phyloP scores from a whole-genome alignment of 2,113 vertebrate species.

The Sphaerodactylus townsendi region DNA sequence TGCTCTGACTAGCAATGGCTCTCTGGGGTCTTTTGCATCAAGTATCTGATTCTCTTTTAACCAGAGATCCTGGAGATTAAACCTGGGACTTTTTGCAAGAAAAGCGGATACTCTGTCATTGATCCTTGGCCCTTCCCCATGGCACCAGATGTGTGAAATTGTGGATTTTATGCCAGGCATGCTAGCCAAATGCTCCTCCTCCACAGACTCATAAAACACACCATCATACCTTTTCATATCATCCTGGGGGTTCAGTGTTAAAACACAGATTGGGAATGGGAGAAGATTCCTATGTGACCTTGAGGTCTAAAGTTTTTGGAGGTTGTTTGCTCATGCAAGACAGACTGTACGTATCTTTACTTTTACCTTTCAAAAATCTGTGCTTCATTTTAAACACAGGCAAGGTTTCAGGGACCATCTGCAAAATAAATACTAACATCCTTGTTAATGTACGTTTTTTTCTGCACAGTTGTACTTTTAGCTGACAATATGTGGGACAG shows the following conservation, averaged over 20 bases:
- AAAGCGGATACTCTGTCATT: too few relatives aligned
- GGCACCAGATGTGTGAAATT: neutral
- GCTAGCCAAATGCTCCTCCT: neutral
- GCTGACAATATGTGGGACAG: neutral
- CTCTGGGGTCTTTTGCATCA: too few relatives aligned
- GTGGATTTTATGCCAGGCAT: neutral
- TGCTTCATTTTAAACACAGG: neutral
- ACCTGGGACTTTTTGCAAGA: too few relatives aligned
- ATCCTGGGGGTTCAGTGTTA: neutral
- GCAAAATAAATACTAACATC: neutral
- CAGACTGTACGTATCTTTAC: neutral
- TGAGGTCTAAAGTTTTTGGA: neutral
- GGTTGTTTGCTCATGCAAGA: neutral
- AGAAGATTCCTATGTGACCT: neutral
- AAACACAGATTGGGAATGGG: neutral
- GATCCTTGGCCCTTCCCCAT: too few relatives aligned
- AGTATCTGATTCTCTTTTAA: too few relatives aligned
- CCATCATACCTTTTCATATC: neutral
- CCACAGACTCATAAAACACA: neutral
- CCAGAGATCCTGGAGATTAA: too few relatives aligned
- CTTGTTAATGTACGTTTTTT: neutral
- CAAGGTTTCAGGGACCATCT: neutral
- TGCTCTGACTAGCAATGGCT: too few relatives aligned
- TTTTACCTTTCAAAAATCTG: neutral
- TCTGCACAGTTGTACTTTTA: neutral